Evolutionary conservation across 2,888 invertebrate genomes (phyloP).

Genomic region (Gasteruption jaculator): DNA sequence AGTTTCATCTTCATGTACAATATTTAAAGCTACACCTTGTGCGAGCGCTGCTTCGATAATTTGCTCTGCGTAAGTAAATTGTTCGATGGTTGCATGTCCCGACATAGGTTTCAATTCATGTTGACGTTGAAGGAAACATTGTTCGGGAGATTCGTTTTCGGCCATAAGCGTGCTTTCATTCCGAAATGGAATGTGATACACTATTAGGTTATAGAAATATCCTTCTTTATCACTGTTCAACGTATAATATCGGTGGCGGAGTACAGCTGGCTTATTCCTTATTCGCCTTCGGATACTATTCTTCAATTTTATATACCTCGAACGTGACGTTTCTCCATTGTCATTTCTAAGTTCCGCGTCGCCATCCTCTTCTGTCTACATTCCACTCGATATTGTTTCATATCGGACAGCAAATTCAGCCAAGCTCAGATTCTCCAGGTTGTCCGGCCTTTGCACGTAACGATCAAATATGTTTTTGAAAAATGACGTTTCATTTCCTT

Average conservation of each 20-base stretch:
- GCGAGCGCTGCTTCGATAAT: constrained; percentile 29
- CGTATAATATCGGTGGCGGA: constrained; percentile 19
- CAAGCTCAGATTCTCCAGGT: too few species aligned
- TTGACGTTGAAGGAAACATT: constrained; percentile 10
- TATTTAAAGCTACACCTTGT: constrained; percentile 18
- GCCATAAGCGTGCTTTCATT: constrained; percentile 20
- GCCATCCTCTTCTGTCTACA: too few species aligned
- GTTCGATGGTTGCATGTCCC: constrained; percentile 22
- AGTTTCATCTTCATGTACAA: constrained; percentile 15
- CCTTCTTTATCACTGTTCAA: constrained; percentile 7
- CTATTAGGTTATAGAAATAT: constrained; percentile 14
- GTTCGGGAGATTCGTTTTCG: constrained; percentile 11
- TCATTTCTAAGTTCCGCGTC: too few species aligned
- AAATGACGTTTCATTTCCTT: too few species aligned
- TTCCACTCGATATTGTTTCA: too few species aligned
- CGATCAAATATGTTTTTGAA: too few species aligned
- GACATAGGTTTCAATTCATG: constrained; percentile 21
- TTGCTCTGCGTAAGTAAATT: constrained; percentile 27
- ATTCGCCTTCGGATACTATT: constrained; percentile 31
- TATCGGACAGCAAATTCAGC: too few species aligned
- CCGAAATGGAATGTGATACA: constrained; percentile 16
- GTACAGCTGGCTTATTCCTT: constrained; percentile 33
- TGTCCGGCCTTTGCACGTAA: too few species aligned
- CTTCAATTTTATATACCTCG: constrained; percentile 26
- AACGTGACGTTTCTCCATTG: too few species aligned